Conservation (phyloP, 2,113 vertebrate species). For the Notothenia coriiceps region DNA sequence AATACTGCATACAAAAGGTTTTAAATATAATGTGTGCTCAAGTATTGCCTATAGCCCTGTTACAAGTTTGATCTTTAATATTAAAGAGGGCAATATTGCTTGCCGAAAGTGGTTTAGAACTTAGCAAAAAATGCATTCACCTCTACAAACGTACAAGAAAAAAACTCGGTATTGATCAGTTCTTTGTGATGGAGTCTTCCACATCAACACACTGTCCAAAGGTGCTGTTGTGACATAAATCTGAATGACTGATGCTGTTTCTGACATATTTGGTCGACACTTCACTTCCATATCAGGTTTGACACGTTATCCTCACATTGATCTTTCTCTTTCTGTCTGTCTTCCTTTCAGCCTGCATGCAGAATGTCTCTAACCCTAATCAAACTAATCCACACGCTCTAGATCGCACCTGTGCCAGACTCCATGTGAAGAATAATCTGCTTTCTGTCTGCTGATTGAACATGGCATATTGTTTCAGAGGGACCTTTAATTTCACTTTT, state of each 20-base stretch:
- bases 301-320: slow-evolving; percentile 4
- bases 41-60: too few relatives aligned
- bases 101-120: too few relatives aligned
- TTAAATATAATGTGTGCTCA: neutral
- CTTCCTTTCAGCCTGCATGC: slow-evolving; percentile 19
- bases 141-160: neutral
- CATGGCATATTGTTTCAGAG: neutral
- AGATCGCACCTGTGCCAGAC: neutral
- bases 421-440: neutral
- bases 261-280: slow-evolving; percentile 1
- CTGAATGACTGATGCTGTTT: neutral
- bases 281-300: neutral
- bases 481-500: neutral
- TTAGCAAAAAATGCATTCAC: too few relatives aligned
- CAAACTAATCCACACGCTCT: slow-evolving; percentile 18
- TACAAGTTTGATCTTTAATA: too few relatives aligned
- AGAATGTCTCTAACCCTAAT: slow-evolving; percentile 28
- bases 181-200: neutral
- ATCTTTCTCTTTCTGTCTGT: neutral
- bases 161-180: neutral
- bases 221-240: neutral
- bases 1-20: neutral
- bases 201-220: neutral
- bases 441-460: slow-evolving; percentile 9
- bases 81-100: too few relatives aligned